Base-by-base conservation (phyloP, 2,113 vertebrate species). In the Solea senegalensis region DNA sequence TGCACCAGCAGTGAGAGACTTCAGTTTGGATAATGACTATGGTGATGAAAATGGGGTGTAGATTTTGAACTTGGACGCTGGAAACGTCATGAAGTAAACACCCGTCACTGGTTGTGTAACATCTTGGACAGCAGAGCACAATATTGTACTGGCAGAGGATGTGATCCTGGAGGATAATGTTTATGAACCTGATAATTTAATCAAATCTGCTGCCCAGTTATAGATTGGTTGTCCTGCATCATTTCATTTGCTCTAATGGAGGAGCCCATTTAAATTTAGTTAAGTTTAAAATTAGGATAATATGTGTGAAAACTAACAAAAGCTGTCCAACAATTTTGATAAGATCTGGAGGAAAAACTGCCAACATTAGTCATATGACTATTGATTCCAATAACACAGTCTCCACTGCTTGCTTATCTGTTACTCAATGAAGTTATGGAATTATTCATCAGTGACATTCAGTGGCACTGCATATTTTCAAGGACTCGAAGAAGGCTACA, bases 11-110 rank as follows among this genome's bases (percentile, higher is more conserved):
- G 73, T 45, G 12, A 27, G 71, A 76, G 59, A 79, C 70, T 78
- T 79, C 76, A 80, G 75, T 84, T 86, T 84, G 69, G 64, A 72
- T 88, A 84, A 87, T 86, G 78, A 73, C 75, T 78, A 66, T 45
- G 15, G 57, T 45, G 72, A 80, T 77, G 74, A 57, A 78, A 83
- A 71, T 16, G 68, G 69, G 58, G 68, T 67, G 66, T 73, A 70
- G 63, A 78, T 66, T 77, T 64, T 63, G 21, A 82, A 84, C 65
- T 65, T 79, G 78, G 65, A 74, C 8, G 62, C 63, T 52, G 67
- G 72, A 65, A 80, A 69, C 65, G 51, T 73, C 55, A 27, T 40
- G 61, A 80, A 62, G 72, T 69, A 65, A 74, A 52, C 61, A 58
- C 75, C 60, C 46, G 49, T 50, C 10, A 64, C 67, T 65, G 58